Evolutionary conservation across 2,797 vertebrate genomes (phyloP).

Genomic region (Hippopotamyrus pictus): DNA sequence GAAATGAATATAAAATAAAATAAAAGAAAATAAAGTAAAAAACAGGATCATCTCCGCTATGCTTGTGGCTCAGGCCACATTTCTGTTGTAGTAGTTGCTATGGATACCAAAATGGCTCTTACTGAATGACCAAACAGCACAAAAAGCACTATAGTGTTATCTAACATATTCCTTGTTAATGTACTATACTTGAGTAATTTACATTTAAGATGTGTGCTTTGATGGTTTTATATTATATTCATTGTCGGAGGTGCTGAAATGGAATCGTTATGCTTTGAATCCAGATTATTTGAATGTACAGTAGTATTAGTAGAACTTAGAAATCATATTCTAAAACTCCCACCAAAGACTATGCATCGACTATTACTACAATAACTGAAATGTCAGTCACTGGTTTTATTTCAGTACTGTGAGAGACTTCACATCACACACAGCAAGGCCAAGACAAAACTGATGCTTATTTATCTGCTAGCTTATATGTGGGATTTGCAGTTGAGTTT

Average conservation of each 20-base stretch:
- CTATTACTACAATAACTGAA: slow-evolving; percentile 1
- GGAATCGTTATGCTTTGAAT: background rate
- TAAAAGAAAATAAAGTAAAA: background rate
- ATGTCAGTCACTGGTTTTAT: background rate
- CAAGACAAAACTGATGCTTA: background rate
- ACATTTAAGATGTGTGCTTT: background rate
- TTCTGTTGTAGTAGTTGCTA: background rate
- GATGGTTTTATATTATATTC: background rate
- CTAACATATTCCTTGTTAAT: background rate
- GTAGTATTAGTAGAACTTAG: background rate
- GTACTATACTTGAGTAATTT: background rate
- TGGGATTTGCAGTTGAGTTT: background rate
- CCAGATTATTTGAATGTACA: background rate
- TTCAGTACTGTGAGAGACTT: background rate
- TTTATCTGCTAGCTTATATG: background rate
- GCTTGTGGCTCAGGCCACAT: background rate
- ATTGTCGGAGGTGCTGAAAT: background rate
- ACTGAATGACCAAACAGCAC: background rate
- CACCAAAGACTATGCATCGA: background rate
- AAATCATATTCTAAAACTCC: background rate
- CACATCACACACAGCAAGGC: background rate
- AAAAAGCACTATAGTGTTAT: background rate
- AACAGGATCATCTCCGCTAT: background rate
- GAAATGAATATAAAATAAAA: background rate
- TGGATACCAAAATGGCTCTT: background rate